These are phyloP conservation scores for Natrix natrix DNA, from an alignment of 2,797 vertebrate genomes.

Conservation along the genomic window DNA sequence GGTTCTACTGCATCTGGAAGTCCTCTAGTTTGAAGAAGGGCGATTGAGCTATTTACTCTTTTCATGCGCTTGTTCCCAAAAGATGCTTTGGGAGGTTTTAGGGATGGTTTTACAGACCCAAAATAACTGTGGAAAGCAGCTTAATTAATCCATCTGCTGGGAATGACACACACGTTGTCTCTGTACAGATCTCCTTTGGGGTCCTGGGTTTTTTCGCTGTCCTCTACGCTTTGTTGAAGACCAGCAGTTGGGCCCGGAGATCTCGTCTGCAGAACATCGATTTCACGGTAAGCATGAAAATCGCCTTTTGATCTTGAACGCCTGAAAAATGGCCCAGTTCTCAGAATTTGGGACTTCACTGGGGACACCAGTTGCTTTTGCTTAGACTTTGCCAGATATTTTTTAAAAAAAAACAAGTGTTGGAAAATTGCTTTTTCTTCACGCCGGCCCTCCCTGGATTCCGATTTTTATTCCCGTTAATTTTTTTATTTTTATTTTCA, in stretches of 20 bases:
- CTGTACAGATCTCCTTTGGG: constrained; percentile 51
- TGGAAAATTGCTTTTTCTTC: background rate
- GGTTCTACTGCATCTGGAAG: background rate
- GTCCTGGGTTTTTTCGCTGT: constrained; percentile 47
- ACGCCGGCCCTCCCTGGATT: background rate
- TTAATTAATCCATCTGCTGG: background rate
- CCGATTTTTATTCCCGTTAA: background rate
- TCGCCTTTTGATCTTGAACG: too few species aligned
- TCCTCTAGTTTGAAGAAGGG: background rate
- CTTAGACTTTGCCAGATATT: background rate
- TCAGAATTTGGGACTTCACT: background rate
- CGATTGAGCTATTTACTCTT: background rate
- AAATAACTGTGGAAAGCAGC: too few species aligned
- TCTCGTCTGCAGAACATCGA: constrained; percentile 51
- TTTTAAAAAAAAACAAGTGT: background rate
- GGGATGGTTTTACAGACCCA: background rate
- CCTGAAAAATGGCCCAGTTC: background rate
- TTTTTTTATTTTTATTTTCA: background rate
- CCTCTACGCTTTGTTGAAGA: constrained; percentile 53
- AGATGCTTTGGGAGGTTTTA: background rate
- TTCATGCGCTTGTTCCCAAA: background rate
- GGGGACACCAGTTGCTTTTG: background rate
- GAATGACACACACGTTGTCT: background rate
- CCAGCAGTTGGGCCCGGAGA: constrained; percentile 55
- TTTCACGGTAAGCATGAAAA: constrained; percentile 32